phyloP scores from a whole-genome alignment of 2,888 invertebrate species.

The Ectemnius cavifrons region DNA sequence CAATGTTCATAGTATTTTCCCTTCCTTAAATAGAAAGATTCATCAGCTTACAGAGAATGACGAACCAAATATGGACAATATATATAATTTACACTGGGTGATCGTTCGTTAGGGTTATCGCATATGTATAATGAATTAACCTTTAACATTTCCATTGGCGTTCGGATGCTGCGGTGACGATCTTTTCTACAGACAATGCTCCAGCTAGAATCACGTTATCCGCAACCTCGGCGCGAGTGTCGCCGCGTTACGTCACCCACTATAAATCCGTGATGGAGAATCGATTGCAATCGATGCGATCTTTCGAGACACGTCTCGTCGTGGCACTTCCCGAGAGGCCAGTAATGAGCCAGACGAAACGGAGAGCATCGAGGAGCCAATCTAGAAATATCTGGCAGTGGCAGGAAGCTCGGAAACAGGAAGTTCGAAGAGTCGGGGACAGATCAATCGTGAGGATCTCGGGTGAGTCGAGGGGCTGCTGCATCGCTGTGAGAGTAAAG shows the following conservation, averaged over 20 bases:
- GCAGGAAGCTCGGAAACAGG: too few species aligned
- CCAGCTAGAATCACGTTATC: constrained; percentile 25
- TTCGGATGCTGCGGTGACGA: constrained; percentile 11
- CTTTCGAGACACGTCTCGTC: constrained; percentile 13
- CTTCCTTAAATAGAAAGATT: too few species aligned
- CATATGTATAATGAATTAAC: constrained; percentile 18
- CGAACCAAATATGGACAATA: too few species aligned
- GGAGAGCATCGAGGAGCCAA: constrained; percentile 9
- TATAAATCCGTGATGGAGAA: constrained; percentile 28
- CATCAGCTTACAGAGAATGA: too few species aligned
- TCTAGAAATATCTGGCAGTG: neutral
- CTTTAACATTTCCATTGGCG: constrained; percentile 24
- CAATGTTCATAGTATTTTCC: too few species aligned
- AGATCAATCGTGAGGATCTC: too few species aligned
- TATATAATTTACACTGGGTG: too few species aligned
- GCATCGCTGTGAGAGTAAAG: constrained; percentile 5
- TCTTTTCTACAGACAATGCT: constrained; percentile 6
- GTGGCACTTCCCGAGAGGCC: neutral
- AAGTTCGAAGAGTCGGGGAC: too few species aligned
- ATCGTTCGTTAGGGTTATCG: too few species aligned
- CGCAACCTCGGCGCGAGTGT: constrained; percentile 24
- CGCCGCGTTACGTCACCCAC: constrained; percentile 26
- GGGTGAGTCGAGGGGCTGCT: too few species aligned
- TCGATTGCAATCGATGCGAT: constrained; percentile 26
- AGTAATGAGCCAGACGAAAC: constrained; percentile 16